Evolutionary conservation across 2,113 vertebrate genomes (phyloP).

Genomic region (Clarias batrachus): DNA sequence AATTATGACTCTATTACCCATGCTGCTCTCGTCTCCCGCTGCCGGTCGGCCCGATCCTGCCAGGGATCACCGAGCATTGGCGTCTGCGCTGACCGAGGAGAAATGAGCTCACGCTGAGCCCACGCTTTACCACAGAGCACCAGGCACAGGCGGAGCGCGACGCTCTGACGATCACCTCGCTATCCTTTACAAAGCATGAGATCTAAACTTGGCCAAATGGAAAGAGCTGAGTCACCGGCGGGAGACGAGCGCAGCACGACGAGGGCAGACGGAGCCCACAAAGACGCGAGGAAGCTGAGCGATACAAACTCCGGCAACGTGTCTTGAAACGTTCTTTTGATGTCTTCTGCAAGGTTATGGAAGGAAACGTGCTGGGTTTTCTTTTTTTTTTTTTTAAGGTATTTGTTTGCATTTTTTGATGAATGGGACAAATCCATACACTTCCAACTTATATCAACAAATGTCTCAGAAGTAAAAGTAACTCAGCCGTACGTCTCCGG

Average conservation of each 20-base stretch:
- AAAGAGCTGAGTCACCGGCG: constrained; percentile 14
- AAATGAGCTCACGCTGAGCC: constrained; percentile 55
- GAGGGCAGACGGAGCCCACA: background rate
- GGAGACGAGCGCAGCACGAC: background rate
- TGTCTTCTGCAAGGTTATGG: background rate
- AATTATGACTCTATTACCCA: background rate
- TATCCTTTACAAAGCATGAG: constrained; percentile 24
- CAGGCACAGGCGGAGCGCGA: constrained; percentile 55
- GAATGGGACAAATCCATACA: background rate
- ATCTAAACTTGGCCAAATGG: constrained; percentile 9
- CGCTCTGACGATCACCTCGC: constrained; percentile 43
- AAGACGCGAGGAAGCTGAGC: background rate
- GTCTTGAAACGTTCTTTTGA: background rate
- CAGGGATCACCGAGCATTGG: background rate
- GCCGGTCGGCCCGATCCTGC: background rate
- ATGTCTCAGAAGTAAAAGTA: background rate
- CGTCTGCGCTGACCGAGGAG: constrained; percentile 23
- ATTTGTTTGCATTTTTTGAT: background rate
- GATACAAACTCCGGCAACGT: background rate
- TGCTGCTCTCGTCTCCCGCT: background rate
- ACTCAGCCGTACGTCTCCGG: background rate
- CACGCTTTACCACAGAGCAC: constrained; percentile 49
- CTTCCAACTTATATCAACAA: no score
- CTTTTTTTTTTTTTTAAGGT: no score
- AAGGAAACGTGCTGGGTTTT: no score